Percentiles rank a stretch among this genome's conserved stretches.
Evolutionary conservation across 2,797 vertebrate genomes (phyloP).

Genomic region (Coranthus polyacanthus): DNA sequence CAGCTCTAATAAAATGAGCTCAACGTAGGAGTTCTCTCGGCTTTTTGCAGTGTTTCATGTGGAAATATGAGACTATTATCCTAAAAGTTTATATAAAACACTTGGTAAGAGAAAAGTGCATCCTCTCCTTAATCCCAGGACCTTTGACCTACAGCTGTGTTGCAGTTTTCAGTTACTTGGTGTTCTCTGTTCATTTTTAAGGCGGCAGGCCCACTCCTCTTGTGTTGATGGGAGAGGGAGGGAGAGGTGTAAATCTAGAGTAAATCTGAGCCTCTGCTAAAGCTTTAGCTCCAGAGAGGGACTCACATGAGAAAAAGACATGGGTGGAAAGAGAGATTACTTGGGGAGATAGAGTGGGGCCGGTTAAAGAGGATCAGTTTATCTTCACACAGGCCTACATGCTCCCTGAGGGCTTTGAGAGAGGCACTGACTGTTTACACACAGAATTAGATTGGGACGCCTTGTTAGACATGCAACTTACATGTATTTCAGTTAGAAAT

Average conservation of each 20-base stretch:
- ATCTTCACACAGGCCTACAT: slow-evolving; percentile 74
- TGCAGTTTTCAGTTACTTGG: too few species aligned
- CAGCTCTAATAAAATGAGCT: neutral
- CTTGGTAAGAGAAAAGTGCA: neutral
- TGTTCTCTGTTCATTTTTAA: slow-evolving; percentile 61
- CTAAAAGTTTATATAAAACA: too few species aligned
- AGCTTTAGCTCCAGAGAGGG: slow-evolving; percentile 67
- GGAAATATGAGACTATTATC: neutral
- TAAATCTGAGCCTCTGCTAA: slow-evolving; percentile 55
- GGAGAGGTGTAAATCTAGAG: slow-evolving; percentile 48
- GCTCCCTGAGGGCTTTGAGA: slow-evolving; percentile 63
- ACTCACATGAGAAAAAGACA: slow-evolving; percentile 67
- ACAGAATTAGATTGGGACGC: slow-evolving; percentile 42
- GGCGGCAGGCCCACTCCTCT: neutral
- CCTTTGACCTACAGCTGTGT: too few species aligned
- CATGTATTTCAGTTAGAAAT: slow-evolving; percentile 30
- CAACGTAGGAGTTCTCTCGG: neutral
- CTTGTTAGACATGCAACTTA: slow-evolving; percentile 51
- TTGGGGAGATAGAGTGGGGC: slow-evolving; percentile 73
- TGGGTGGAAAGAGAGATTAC: slow-evolving; percentile 79
- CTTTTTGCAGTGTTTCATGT: neutral
- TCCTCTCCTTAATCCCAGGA: neutral
- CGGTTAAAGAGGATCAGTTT: slow-evolving; percentile 82
- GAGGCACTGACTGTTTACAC: slow-evolving; percentile 56
- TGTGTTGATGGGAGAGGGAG: neutral